phyloP scores from a whole-genome alignment of 2,113 vertebrate species.

The Tamias sibiricus region DNA sequence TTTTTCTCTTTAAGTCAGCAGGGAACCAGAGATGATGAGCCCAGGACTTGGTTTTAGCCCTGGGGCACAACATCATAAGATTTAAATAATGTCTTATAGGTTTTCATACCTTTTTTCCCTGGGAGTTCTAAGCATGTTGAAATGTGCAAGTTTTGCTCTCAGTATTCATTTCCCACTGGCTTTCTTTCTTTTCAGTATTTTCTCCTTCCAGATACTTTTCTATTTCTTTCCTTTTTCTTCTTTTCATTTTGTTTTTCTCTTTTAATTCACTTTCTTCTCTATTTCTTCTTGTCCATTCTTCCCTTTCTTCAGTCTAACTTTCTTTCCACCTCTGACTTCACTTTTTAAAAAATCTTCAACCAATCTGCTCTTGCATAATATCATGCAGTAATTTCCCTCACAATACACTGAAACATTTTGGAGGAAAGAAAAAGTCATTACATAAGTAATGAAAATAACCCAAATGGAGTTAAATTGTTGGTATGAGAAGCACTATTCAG shows the following conservation, averaged over 20 bases:
- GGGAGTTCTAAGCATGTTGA: conserved; percentile 64
- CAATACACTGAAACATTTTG: not conserved
- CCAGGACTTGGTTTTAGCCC: conserved; percentile 69
- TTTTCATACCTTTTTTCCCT: conserved; percentile 25
- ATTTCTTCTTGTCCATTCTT: not conserved
- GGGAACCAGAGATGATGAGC: conserved; percentile 76
- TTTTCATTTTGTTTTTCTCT: not conserved
- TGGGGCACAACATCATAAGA: conserved; percentile 76
- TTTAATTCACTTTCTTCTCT: not conserved
- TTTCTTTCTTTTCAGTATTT: not conserved
- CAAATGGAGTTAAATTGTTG: not conserved
- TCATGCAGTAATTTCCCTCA: not conserved
- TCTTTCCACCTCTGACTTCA: not conserved
- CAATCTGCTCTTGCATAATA: not conserved
- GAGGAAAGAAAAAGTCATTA: not conserved
- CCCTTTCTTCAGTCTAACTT: not conserved
- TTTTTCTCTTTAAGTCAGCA: conserved; percentile 78
- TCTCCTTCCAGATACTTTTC: not conserved
- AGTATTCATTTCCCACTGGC: conserved; percentile 49
- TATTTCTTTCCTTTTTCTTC: conserved; percentile 19
- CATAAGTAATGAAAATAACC: not conserved
- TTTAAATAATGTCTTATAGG: conserved; percentile 77
- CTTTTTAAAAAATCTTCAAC: not conserved
- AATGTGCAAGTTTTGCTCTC: conserved; percentile 61
- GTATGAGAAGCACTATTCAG: not conserved